Percentiles rank a stretch among this genome's conserved stretches.
Conservation (phyloP, 2,888 invertebrate species). For the Eilema sororculum region DNA sequence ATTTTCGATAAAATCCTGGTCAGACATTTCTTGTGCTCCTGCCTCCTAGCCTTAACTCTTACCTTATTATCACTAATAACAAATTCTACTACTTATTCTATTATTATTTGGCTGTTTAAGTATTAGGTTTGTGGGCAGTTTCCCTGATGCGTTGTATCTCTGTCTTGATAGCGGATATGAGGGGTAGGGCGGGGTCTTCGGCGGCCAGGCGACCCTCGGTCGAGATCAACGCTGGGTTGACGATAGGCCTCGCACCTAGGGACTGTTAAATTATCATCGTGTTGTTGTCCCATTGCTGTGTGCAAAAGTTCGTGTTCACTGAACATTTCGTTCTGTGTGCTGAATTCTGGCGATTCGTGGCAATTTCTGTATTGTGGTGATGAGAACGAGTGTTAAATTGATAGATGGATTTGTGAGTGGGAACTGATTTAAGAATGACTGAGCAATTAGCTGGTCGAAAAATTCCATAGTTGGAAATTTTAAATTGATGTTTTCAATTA, state of each 20-base stretch:
- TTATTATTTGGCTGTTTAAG: slow-evolving; percentile 35
- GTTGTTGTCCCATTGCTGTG: slow-evolving; percentile 64
- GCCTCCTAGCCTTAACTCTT: background rate
- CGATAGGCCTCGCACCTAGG: slow-evolving; percentile 61
- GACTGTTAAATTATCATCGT: slow-evolving; percentile 68
- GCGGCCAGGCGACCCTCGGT: slow-evolving; percentile 87
- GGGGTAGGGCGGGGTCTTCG: slow-evolving; percentile 92
- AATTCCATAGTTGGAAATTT: too few species aligned
- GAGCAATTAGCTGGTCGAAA: too few species aligned
- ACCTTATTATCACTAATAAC: slow-evolving; percentile 8
- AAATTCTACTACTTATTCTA: slow-evolving; percentile 14
- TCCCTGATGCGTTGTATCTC: slow-evolving; percentile 86
- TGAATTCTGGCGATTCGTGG: slow-evolving; percentile 14
- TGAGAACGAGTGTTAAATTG: background rate
- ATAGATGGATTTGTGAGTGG: background rate
- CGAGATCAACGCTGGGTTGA: slow-evolving; percentile 80
- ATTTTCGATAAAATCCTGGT: background rate
- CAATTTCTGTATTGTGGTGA: slow-evolving; percentile 13
- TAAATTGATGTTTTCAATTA: too few species aligned
- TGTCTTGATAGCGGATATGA: slow-evolving; percentile 94
- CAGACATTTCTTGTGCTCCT: background rate
- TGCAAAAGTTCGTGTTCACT: slow-evolving; percentile 51
- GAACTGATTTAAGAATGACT: background rate
- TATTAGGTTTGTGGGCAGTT: slow-evolving; percentile 66
- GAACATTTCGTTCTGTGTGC: slow-evolving; percentile 18